Conservation (phyloP, 2,797 vertebrate genomes). For the Mormyrus proboscirostris region DNA sequence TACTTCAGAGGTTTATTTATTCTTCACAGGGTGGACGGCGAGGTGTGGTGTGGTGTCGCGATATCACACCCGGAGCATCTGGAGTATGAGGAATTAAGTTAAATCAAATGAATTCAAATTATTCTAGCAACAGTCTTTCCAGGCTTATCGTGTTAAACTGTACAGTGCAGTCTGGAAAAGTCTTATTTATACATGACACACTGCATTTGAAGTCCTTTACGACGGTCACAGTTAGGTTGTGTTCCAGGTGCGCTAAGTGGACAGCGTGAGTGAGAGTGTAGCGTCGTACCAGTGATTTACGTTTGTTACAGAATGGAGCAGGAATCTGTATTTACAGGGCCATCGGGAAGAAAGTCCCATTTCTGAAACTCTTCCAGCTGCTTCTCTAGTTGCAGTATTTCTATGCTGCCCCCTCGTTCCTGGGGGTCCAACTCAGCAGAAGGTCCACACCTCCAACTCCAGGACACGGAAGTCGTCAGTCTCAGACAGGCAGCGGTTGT, state of each 20-base stretch:
- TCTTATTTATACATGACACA: not conserved
- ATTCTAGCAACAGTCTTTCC: not conserved
- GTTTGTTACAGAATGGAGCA: not conserved
- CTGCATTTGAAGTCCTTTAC: not conserved
- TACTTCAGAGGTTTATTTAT: slow-evolving; percentile 9
- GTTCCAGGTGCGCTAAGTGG: not conserved
- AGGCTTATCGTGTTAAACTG: not conserved
- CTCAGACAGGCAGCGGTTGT: slow-evolving; percentile 68
- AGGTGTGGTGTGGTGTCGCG: not conserved
- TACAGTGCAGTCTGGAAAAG: not conserved
- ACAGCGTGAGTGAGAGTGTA: not conserved
- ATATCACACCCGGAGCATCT: not conserved
- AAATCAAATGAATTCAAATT: not conserved
- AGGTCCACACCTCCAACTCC: slow-evolving; percentile 73
- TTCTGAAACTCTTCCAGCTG: not conserved
- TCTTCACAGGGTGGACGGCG: not conserved
- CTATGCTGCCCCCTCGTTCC: not conserved
- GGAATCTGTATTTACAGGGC: not conserved
- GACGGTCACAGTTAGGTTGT: not conserved
- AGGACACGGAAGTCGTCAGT: slow-evolving; percentile 66
- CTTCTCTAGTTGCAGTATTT: not conserved
- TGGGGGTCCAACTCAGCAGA: slow-evolving; percentile 50
- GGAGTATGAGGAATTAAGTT: not conserved
- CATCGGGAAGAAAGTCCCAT: not conserved
- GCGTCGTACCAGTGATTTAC: not conserved